Conservation (phyloP, 2,888 invertebrate species). For the Argyresthia goedartella region DNA sequence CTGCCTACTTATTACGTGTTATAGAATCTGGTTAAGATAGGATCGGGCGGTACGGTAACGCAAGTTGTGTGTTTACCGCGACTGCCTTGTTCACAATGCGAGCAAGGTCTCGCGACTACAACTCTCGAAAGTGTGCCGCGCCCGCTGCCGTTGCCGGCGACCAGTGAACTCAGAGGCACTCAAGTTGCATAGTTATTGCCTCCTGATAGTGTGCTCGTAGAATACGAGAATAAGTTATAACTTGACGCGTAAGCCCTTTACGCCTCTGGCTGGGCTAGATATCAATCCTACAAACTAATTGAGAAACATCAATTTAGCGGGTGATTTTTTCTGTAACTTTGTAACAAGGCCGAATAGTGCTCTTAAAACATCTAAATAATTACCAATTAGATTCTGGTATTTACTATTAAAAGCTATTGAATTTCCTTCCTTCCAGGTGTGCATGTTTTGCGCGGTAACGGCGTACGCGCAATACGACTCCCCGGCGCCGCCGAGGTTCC, state of each 20-base stretch:
- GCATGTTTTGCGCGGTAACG: constrained; percentile 63
- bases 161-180: background rate
- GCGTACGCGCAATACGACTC: constrained; percentile 61
- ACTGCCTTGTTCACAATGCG: constrained; percentile 2
- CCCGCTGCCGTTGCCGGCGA: background rate
- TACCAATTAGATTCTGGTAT: too few species aligned
- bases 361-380: too few species aligned
- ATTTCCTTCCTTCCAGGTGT: constrained; percentile 44
- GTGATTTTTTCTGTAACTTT: too few species aligned
- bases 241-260: too few species aligned
- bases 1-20: background rate
- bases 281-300: too few species aligned
- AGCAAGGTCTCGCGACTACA: constrained; percentile 27
- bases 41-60: background rate
- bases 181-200: too few species aligned
- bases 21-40: background rate
- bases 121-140: constrained; percentile 38
- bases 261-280: too few species aligned
- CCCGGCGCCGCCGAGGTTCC: constrained; percentile 74
- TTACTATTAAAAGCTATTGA: too few species aligned
- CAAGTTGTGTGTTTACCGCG: background rate
- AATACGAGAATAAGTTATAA: too few species aligned
- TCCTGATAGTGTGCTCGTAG: background rate
- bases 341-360: too few species aligned
- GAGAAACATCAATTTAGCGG: too few species aligned